Evolutionary conservation across 2,113 vertebrate species (phyloP).

Genomic region (Sebastes fasciatus): DNA sequence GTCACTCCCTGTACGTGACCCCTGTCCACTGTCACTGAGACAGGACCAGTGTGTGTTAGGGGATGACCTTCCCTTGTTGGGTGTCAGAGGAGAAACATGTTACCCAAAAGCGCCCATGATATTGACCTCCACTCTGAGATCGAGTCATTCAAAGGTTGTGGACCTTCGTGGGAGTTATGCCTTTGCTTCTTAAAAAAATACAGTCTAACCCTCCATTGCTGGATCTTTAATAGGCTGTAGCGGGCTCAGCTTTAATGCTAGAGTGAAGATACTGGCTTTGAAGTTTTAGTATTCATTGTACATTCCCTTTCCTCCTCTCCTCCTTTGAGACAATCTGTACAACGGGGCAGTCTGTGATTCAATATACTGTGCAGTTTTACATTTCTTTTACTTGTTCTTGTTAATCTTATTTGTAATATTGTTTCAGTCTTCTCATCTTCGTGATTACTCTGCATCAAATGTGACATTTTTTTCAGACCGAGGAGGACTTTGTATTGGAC

Average conservation of each 20-base stretch:
- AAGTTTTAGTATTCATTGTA: not conserved
- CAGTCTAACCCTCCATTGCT: not conserved
- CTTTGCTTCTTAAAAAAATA: not conserved
- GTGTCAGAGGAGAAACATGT: conserved; percentile 16
- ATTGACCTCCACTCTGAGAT: conserved; percentile 4
- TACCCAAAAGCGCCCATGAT: not conserved
- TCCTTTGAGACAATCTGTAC: conserved; percentile 18
- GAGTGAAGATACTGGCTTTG: not conserved
- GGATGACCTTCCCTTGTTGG: conserved; percentile 18
- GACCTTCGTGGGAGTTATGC: not conserved
- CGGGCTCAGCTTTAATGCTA: not conserved
- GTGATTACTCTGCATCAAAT: not conserved
- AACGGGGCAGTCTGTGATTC: not conserved
- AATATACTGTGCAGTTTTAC: not conserved
- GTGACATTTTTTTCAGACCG: conserved; percentile 5
- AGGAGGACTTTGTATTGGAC: not conserved
- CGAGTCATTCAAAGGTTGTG: conserved; percentile 13
- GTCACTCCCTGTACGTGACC: conserved; percentile 26
- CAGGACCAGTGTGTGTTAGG: not conserved
- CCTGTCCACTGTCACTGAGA: conserved; percentile 4
- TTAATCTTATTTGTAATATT: conserved; percentile 14
- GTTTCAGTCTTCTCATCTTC: conserved; percentile 4
- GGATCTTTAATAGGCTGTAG: not conserved
- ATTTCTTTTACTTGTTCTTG: conserved; percentile 1
- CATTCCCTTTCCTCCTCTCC: conserved; percentile 4